Conservation (phyloP, 35 echinoderm and acorn worm species). For the Lytechinus variegatus region DNA sequence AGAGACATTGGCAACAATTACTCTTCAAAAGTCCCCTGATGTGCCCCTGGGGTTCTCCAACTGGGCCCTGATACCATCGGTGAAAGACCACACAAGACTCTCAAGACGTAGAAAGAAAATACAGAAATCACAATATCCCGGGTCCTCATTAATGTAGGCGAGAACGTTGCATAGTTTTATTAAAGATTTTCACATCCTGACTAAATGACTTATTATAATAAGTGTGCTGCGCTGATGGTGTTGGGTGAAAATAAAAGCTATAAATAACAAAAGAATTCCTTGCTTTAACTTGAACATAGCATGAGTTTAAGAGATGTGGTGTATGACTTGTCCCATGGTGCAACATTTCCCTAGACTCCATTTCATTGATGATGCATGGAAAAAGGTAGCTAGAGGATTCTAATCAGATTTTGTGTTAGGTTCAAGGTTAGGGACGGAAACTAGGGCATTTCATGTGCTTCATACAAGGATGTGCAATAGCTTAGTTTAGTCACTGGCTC, state of each 20-base stretch:
- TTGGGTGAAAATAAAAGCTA: neutral
- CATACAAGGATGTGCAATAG: too few relatives aligned
- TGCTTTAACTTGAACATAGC: neutral
- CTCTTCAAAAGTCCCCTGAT: neutral
- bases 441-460: too few relatives aligned
- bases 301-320: neutral
- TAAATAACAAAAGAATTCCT: neutral
- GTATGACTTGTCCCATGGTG: neutral
- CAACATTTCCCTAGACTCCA: neutral
- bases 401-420: neutral
- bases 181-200: neutral
- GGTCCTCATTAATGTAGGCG: neutral
- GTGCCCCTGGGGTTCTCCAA: neutral
- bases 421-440: neutral
- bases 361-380: neutral
- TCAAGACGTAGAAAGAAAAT: neutral
- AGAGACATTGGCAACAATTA: neutral
- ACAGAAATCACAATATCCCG: neutral
- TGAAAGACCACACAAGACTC: slow-evolving; percentile 10
- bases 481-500: too few relatives aligned
- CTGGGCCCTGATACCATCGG: neutral
- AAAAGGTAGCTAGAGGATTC: neutral
- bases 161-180: neutral
- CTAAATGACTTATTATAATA: neutral
- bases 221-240: neutral